Conservation (phyloP, 2,113 vertebrate species). For the Urocynchramus pylzowi region DNA sequence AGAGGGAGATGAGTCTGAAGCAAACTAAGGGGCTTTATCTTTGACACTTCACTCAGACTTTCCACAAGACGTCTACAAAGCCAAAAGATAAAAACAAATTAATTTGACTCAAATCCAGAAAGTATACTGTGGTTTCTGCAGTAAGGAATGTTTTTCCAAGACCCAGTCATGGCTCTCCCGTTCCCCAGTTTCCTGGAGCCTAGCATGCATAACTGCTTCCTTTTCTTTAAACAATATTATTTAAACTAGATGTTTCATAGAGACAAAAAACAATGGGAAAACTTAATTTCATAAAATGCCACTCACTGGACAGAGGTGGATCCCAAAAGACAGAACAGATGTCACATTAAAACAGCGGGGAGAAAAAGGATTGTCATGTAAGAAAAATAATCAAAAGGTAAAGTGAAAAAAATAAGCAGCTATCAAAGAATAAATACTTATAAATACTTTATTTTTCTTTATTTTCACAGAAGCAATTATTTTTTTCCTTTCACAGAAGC, state of each 20-base stretch:
- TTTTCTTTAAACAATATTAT: neutral
- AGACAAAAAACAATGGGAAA: neutral
- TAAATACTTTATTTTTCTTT: neutral
- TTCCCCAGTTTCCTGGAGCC: neutral
- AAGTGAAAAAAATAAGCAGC: neutral
- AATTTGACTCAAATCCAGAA: neutral
- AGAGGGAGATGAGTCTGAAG: neutral
- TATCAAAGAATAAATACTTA: neutral
- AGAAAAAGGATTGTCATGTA: neutral
- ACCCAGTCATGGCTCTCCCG: neutral
- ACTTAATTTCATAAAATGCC: neutral
- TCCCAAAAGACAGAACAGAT: neutral
- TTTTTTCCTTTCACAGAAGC: neutral
- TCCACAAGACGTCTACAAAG: neutral
- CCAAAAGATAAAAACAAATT: neutral
- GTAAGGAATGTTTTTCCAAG: neutral
- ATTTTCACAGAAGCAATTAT: neutral
- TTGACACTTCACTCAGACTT: neutral
- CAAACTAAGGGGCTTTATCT: neutral
- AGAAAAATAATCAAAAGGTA: neutral
- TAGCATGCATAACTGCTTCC: neutral
- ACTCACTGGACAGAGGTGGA: neutral
- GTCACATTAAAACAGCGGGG: neutral
- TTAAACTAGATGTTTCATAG: neutral
- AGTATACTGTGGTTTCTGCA: neutral